Evolutionary conservation across 1,140 invertebrate genomes (phyloP).

Genomic region (Phenacoccus solenopsis): DNA sequence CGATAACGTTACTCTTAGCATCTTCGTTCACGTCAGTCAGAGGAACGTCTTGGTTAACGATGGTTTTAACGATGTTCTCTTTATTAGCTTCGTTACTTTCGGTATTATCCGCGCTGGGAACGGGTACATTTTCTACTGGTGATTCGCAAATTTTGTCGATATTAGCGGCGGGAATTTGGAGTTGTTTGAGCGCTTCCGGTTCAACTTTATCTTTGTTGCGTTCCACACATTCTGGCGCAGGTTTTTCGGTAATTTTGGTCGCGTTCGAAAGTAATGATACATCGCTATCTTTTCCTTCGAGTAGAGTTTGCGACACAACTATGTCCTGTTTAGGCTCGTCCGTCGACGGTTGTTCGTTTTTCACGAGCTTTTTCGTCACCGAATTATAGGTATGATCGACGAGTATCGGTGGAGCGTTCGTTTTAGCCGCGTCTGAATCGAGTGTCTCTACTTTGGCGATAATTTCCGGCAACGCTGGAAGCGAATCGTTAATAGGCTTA

Average conservation of each 20-base stretch:
- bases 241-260: not conserved
- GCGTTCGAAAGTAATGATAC: not conserved
- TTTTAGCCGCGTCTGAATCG: not conserved
- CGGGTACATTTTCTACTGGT: not conserved
- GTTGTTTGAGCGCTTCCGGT: not conserved
- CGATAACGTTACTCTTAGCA: not conserved
- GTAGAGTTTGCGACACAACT: not conserved
- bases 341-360: not conserved
- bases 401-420: not conserved
- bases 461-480: not conserved
- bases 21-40: not conserved
- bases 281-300: not conserved
- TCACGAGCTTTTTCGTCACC: not conserved
- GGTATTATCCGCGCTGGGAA: not conserved
- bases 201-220: not conserved
- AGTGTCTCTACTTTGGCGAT: not conserved
- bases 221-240: not conserved
- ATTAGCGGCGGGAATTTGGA: not conserved
- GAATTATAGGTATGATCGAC: not conserved
- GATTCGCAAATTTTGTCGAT: not conserved
- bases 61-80: conserved; percentile 7
- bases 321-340: not conserved
- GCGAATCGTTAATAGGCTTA: not conserved
- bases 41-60: not conserved
- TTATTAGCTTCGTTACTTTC: conserved; percentile 6